Percentiles rank a stretch among this genome's conserved stretches.
Evolutionary conservation across 2,888 invertebrate species (phyloP).

Genomic region (Agrotis segetum): DNA sequence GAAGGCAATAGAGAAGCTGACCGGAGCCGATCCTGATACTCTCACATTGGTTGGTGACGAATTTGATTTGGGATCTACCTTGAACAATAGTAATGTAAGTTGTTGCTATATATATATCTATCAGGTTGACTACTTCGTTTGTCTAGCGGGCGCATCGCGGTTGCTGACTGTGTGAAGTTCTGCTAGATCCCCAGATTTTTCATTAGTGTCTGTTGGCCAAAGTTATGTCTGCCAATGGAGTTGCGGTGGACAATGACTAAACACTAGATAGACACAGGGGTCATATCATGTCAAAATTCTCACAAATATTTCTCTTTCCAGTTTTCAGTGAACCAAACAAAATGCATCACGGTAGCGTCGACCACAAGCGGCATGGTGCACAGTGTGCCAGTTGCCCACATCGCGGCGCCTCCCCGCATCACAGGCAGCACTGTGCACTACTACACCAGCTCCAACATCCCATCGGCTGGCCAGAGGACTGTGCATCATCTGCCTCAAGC

Average conservation of each 20-base stretch:
- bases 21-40: conserved; percentile 87
- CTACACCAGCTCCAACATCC: conserved; percentile 73
- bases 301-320: conserved; percentile 62
- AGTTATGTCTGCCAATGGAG: no score
- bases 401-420: conserved; percentile 81
- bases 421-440: conserved; percentile 84
- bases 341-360: conserved; percentile 88
- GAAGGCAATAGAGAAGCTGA: conserved; percentile 89
- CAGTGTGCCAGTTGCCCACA: conserved; percentile 86
- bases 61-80: conserved; percentile 87
- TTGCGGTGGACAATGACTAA: neutral
- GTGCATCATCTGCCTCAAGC: conserved; percentile 83
- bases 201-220: no score
- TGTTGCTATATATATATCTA: neutral
- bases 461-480: conserved; percentile 71
- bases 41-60: conserved; percentile 88
- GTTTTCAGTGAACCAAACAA: conserved; percentile 83
- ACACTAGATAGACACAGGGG: neutral
- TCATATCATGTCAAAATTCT: neutral
- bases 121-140: neutral
- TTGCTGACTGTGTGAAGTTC: neutral
- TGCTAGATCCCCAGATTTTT: no score
- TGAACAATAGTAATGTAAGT: conserved; percentile 86
- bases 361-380: conserved; percentile 88
- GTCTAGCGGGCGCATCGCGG: neutral